Evolutionary conservation across 2,888 invertebrate species (phyloP).

Genomic region (Dryocosmus kuriphilus): DNA sequence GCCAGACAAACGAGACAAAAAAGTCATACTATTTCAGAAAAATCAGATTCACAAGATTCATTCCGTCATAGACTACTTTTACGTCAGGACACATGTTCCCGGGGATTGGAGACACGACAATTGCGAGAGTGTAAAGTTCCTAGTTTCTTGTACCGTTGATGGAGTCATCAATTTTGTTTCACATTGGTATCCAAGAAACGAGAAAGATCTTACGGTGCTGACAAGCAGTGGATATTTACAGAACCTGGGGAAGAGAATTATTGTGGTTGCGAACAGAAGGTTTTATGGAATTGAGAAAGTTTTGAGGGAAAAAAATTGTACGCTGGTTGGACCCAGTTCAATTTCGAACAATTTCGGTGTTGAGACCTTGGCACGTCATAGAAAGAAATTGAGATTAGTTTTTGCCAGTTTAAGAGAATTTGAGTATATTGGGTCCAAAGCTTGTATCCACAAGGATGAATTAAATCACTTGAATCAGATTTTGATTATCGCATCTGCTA

Average conservation of each 20-base stretch:
- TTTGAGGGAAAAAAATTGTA: no score
- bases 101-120: neutral
- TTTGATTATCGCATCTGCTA: neutral
- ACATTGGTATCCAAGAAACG: neutral
- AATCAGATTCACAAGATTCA: no score
- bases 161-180: constrained; percentile 10
- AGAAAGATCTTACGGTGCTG: neutral
- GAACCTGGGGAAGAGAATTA: neutral
- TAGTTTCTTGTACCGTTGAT: neutral
- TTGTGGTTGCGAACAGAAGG: no score
- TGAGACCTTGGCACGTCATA: neutral
- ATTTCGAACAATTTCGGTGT: no score
- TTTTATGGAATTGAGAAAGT: no score
- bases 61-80: neutral
- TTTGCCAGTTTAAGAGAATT: neutral
- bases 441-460: neutral
- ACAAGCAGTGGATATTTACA: neutral
- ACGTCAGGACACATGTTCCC: neutral
- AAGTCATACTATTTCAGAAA: neutral
- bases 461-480: neutral
- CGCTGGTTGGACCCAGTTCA: no score
- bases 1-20: no score
- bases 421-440: neutral
- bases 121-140: neutral
- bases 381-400: neutral